Percentiles rank a stretch among this genome's conserved stretches.
phyloP scores from a whole-genome alignment of 1,140 invertebrate genomes.

The Anthonomus grandis region DNA sequence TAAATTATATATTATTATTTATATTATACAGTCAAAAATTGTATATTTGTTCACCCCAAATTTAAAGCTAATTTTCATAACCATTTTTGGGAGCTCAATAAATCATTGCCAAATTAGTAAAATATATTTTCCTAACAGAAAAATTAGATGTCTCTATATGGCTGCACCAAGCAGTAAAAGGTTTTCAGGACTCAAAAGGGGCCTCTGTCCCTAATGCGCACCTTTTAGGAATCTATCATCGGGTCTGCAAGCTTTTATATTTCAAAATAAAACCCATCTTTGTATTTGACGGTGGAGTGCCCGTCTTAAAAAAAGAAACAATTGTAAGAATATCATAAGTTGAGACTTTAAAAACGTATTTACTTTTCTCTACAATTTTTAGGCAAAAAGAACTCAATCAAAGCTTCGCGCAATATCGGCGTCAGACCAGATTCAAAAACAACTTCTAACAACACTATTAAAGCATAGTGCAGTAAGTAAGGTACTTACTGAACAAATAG shows the following conservation, averaged over 20 bases:
- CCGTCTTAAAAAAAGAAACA: constrained; percentile 86
- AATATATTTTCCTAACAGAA: neutral
- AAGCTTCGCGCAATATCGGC: constrained; percentile 72
- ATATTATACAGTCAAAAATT: no score
- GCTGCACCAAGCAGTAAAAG: constrained; percentile 96
- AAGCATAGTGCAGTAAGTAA: constrained; percentile 61
- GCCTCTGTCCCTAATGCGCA: constrained; percentile 84
- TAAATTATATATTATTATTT: no score
- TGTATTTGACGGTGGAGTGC: constrained; percentile 97
- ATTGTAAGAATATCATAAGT: constrained; percentile 65
- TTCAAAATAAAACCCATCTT: constrained; percentile 97
- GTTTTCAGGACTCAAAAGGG: constrained; percentile 84
- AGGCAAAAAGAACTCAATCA: constrained; percentile 74
- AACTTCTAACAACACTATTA: constrained; percentile 60
- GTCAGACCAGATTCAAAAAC: constrained; percentile 67
- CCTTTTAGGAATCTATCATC: constrained; percentile 85
- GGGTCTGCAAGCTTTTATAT: constrained; percentile 94
- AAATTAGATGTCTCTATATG: constrained; percentile 93
- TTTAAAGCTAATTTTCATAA: no score
- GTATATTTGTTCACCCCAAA: no score
- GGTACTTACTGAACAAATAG: constrained; percentile 56
- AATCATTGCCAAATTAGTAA: no score
- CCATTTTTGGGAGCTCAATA: no score
- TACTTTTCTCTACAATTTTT: constrained; percentile 8
- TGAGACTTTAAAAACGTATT: neutral